phyloP scores from a whole-genome alignment of 2,113 vertebrate genomes.

The Rissa tridactyla region DNA sequence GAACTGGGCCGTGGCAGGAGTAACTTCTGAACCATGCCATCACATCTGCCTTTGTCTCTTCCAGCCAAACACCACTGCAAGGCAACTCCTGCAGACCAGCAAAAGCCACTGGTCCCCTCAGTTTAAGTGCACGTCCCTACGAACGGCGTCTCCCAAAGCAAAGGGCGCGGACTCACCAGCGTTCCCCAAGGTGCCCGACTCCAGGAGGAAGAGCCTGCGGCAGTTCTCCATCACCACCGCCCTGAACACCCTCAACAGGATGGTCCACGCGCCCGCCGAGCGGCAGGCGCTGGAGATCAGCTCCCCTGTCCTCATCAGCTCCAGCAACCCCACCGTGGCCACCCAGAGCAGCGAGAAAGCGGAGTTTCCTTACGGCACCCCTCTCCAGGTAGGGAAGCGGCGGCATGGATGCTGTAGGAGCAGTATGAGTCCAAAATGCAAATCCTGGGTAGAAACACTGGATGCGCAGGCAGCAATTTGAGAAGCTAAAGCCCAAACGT shows the following conservation, averaged over 20 bases:
- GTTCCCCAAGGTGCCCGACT: conserved; percentile 66
- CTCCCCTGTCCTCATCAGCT: conserved; percentile 77
- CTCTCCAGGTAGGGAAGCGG: conserved; percentile 76
- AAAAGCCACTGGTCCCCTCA: conserved; percentile 59
- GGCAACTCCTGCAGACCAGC: conserved; percentile 83
- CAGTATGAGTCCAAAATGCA: fast-evolving
- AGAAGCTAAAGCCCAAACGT: neutral
- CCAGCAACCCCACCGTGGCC: conserved; percentile 76
- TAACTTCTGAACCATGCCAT: fast-evolving
- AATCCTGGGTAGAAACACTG: neutral
- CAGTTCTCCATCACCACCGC: conserved; percentile 78
- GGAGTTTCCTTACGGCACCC: conserved; percentile 46
- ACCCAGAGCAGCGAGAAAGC: conserved; percentile 64
- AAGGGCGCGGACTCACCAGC: neutral
- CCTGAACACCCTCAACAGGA: conserved; percentile 79
- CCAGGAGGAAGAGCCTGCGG: conserved; percentile 72
- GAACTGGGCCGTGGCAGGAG: neutral
- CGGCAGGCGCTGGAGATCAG: conserved; percentile 71
- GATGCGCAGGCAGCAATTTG: neutral
- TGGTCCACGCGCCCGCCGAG: conserved; percentile 69
- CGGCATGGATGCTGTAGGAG: fast-evolving
- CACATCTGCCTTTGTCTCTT: neutral
- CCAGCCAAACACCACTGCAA: conserved; percentile 82
- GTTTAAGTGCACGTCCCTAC: conserved; percentile 38
- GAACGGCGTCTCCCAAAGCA: conserved; percentile 56